Conservation (phyloP, 2,797 vertebrate species). For the Lerista edwardsae region DNA sequence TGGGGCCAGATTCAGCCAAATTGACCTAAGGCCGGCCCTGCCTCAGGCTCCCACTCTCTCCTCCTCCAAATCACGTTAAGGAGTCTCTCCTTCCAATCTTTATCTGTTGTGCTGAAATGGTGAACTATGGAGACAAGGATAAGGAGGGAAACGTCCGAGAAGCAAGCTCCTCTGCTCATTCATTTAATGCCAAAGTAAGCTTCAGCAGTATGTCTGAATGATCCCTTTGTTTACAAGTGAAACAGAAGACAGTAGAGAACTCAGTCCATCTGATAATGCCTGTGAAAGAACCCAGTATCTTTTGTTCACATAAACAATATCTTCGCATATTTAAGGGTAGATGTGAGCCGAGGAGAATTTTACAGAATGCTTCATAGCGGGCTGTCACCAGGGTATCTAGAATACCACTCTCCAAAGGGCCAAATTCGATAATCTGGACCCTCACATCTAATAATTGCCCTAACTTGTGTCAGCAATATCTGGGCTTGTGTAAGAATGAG, state of each 20-base stretch:
- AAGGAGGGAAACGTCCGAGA: too few species aligned
- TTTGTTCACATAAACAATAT: background rate
- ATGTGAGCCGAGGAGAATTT: background rate
- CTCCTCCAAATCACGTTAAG: too few species aligned
- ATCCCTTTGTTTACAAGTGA: too few species aligned
- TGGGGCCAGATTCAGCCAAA: too few species aligned
- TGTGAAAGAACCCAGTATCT: background rate
- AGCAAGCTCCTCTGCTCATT: too few species aligned
- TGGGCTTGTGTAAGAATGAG: background rate
- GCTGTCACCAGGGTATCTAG: background rate
- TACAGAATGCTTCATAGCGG: background rate
- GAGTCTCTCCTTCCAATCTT: too few species aligned
- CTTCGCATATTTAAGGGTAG: background rate
- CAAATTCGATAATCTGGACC: background rate
- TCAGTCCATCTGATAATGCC: background rate
- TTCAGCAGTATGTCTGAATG: too few species aligned
- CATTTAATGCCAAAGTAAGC: too few species aligned
- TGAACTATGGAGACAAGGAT: too few species aligned
- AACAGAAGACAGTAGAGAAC: background rate
- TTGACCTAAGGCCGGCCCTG: too few species aligned
- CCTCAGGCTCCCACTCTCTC: too few species aligned
- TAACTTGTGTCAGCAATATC: background rate
- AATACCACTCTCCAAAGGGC: background rate
- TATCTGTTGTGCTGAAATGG: too few species aligned
- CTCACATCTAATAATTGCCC: background rate